Conservation (phyloP, 2,888 invertebrate genomes). For the Cataglyphis altisquamis region DNA sequence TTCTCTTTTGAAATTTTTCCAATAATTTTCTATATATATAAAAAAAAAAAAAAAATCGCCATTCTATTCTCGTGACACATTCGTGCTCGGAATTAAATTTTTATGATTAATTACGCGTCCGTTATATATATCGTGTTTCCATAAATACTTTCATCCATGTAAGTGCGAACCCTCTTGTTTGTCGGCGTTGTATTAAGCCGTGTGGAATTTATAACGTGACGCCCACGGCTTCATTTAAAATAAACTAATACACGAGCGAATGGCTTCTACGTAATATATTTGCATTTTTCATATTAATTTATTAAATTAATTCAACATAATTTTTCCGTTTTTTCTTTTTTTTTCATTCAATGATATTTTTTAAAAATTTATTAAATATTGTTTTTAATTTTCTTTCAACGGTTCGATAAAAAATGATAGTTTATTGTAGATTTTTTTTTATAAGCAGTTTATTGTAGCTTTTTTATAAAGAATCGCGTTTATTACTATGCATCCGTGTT, state of each 20-base stretch:
- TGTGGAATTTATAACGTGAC: constrained; percentile 55
- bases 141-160: constrained; percentile 56
- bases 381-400: background rate
- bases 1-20: background rate
- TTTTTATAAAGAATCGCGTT: background rate
- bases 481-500: constrained; percentile 12
- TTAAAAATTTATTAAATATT: too few species aligned
- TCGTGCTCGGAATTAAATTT: constrained; percentile 41
- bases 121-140: constrained; percentile 45
- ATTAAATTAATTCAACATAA: constrained; percentile 17
- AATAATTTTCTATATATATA: background rate
- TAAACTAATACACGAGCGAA: constrained; percentile 47
- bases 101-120: constrained; percentile 46
- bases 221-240: constrained; percentile 55
- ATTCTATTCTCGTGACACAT: background rate
- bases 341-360: background rate
- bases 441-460: background rate
- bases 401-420: background rate
- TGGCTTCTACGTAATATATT: constrained; percentile 38
- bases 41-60: background rate
- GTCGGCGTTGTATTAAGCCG: constrained; percentile 51
- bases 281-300: constrained; percentile 34
- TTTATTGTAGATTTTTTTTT: background rate
- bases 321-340: background rate
- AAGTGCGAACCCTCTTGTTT: constrained; percentile 51